Evolutionary conservation across 2,888 invertebrate genomes (phyloP).

Genomic region (Tupiocoris notatus): DNA sequence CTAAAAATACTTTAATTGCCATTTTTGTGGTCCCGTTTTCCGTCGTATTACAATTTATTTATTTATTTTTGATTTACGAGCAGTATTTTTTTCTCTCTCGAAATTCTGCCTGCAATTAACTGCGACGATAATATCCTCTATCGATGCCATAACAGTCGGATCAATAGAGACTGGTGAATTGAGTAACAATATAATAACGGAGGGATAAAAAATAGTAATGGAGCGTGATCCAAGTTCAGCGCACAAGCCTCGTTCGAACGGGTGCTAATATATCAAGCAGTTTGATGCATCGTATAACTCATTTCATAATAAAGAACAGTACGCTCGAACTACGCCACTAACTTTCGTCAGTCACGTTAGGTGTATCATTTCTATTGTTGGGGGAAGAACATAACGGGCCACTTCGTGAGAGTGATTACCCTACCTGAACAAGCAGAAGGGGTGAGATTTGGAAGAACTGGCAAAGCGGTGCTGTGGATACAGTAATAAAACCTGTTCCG

Average conservation of each 20-base stretch:
- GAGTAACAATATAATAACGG: neutral
- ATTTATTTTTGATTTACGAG: too few relatives aligned
- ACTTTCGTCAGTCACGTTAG: slow-evolving; percentile 35
- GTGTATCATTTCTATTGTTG: slow-evolving; percentile 10
- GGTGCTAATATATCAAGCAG: slow-evolving; percentile 26
- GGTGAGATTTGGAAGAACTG: neutral
- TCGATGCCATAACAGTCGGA: too few relatives aligned
- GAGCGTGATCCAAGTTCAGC: neutral
- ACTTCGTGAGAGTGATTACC: neutral
- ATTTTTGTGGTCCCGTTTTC: too few relatives aligned
- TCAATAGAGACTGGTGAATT: too few relatives aligned
- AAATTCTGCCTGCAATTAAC: too few relatives aligned
- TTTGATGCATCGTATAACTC: slow-evolving; percentile 30
- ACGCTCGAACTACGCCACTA: slow-evolving; percentile 26
- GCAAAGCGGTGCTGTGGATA: neutral
- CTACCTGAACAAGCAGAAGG: neutral
- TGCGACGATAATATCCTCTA: too few relatives aligned
- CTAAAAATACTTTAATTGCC: too few relatives aligned
- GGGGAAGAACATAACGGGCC: neutral
- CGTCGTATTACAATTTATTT: too few relatives aligned
- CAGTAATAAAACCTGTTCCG: neutral
- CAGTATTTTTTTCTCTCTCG: too few relatives aligned
- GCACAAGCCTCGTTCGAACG: neutral
- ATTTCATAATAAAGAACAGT: slow-evolving; percentile 23
- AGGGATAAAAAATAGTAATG: neutral